Base-by-base conservation (phyloP, 2,888 invertebrate genomes). In the Sycophila texana region DNA sequence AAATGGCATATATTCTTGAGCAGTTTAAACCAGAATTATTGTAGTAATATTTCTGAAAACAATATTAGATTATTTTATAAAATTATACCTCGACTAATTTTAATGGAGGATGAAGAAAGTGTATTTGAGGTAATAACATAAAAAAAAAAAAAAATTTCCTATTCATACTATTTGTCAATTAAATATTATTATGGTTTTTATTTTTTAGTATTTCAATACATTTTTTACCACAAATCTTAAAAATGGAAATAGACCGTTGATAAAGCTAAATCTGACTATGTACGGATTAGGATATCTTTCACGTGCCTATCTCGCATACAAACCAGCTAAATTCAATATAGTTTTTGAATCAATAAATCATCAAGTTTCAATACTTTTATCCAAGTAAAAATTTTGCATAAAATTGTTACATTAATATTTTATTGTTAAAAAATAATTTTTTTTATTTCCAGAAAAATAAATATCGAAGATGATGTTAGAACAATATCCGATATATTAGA, bases 241-340 rank as follows among this genome's bases (percentile, higher is more conserved):
- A 39, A 72, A 81, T 39, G 65, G 65, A 51, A 60, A 66, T 60
- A 68, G 83, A 18, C 60, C 81, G 22, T 71, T 81, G 12, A 82
- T 86, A 65, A 91, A 92, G 83, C 89, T 92, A 66, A 91, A 91
- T 22, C 87, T 93, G 70, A 92, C 92, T 4, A 91, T 94, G 67
- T 91, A 92, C 83, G 94, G 94, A 39, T 92, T 93, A 84, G 93
- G 94, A 57, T 90, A 92, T 74, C 91, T 94, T 85, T 92, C 93
- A 30, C 90, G 88, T 20, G 86, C 91, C 3, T 91, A 91, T 79
- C 89, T 90, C 81, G 83, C 86, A 80, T 88, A 92, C 87, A 88
- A 91, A 84, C 79, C 87, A 1, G 83, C 86, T 12, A 89, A 91
- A 79, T 87, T 92, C 0, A 87, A 87, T 13, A 85, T 90, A 30